Evolutionary conservation across 2,113 vertebrate species (phyloP).

Genomic region (Carassius carassius): DNA sequence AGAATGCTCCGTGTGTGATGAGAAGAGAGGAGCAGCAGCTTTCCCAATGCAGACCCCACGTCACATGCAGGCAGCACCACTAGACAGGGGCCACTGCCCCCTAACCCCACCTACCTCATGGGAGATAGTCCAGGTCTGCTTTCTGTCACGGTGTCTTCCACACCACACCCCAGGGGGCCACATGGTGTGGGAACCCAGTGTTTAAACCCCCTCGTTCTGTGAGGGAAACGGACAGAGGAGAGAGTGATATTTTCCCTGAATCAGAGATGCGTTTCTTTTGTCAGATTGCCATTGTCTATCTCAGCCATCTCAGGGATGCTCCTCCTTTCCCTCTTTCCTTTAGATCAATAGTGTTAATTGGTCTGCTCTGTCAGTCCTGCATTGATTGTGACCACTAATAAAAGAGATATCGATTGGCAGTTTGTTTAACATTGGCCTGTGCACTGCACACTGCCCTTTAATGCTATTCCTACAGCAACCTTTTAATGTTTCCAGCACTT

Average conservation of each 20-base stretch:
- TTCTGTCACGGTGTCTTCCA: conserved; percentile 85
- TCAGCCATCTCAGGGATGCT: conserved; percentile 62
- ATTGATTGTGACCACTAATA: conserved; percentile 88
- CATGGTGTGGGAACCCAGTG: conserved; percentile 86
- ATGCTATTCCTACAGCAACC: conserved; percentile 81
- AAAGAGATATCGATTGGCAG: conserved; percentile 86
- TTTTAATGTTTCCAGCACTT: conserved; percentile 79
- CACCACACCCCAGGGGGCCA: conserved; percentile 74
- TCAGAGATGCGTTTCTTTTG: conserved; percentile 53
- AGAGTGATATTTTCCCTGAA: conserved; percentile 70
- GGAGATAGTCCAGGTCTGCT: conserved; percentile 87
- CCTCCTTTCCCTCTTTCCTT: conserved; percentile 59
- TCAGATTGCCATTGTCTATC: conserved; percentile 53
- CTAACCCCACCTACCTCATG: conserved; percentile 79
- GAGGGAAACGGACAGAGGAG: too few relatives aligned
- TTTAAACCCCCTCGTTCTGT: conserved; percentile 67
- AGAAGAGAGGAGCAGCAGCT: too few relatives aligned
- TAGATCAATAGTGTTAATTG: conserved; percentile 85
- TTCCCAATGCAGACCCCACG: too few relatives aligned
- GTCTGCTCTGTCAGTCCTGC: conserved; percentile 80
- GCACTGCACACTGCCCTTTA: conserved; percentile 75
- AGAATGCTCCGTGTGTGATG: too few relatives aligned
- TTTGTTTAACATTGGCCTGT: conserved; percentile 78
- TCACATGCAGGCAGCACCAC: conserved; percentile 24
- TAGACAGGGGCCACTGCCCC: conserved; percentile 56